phyloP scores from a whole-genome alignment of 2,797 vertebrate species.

The Odontamblyopus lacepedii region DNA sequence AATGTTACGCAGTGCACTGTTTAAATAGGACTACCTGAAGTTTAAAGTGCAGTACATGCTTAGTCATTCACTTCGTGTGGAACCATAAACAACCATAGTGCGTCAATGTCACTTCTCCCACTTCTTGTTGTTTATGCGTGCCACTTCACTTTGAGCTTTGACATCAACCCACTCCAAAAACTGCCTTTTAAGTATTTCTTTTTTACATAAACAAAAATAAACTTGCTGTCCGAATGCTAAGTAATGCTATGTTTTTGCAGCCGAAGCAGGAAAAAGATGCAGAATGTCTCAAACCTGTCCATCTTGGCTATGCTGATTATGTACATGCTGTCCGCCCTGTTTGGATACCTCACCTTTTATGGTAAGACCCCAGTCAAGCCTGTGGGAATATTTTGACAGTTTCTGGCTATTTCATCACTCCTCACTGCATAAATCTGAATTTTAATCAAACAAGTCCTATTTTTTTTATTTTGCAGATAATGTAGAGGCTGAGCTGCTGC shows the following conservation, averaged over 20 bases:
- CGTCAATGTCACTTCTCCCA: not conserved
- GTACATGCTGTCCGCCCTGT: conserved; percentile 94
- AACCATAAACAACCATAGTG: not conserved
- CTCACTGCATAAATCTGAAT: not conserved
- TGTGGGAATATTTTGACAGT: not conserved
- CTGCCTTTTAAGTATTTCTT: not conserved
- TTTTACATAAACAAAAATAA: not conserved
- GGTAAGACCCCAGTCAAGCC: conserved; percentile 72
- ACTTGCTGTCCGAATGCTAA: not conserved
- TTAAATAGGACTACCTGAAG: too few relatives aligned
- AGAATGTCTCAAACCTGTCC: conserved; percentile 92
- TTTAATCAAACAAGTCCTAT: not conserved
- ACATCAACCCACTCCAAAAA: not conserved
- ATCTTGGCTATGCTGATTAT: conserved; percentile 94
- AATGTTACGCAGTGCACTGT: too few relatives aligned
- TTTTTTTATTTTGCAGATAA: conserved; percentile 73
- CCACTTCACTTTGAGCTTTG: not conserved
- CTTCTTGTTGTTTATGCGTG: not conserved
- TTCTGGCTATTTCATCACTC: not conserved
- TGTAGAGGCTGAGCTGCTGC: conserved; percentile 93
- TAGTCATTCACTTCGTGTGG: not conserved
- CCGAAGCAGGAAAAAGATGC: conserved; percentile 89
- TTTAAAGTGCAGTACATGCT: not conserved
- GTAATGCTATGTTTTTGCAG: conserved; percentile 61
- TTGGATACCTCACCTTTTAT: conserved; percentile 96